A percentile compares a stretch with the other conserved stretches of the same genome.
Conservation (phyloP, 2,113 vertebrate genomes). For the Cyphomyrus discorhynchus region DNA sequence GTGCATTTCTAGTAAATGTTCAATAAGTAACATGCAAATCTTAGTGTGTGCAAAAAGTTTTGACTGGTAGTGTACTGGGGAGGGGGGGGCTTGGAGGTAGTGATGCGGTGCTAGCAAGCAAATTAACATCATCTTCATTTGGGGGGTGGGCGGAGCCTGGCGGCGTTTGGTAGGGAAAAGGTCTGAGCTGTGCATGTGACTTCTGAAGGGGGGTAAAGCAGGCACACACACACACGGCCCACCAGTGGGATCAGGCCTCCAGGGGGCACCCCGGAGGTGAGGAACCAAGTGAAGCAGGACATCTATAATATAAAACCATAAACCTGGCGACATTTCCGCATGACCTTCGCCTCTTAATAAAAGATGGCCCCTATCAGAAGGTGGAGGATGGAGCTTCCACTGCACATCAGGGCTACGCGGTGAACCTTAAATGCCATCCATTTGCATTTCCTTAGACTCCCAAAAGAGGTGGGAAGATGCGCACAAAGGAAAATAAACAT, state of each 20-base stretch:
- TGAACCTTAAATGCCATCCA: slow-evolving; percentile 1
- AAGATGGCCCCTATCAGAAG: background rate
- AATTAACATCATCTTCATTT: slow-evolving; percentile 55
- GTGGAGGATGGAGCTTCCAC: background rate
- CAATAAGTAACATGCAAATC: too few relatives aligned
- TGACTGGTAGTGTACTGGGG: background rate
- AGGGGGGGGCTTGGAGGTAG: background rate
- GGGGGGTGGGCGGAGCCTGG: slow-evolving; percentile 39
- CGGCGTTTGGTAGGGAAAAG: slow-evolving; percentile 33
- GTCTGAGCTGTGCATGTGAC: slow-evolving; percentile 47
- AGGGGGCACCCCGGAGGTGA: background rate
- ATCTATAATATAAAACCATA: background rate
- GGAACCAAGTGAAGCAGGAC: background rate
- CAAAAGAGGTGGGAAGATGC: background rate
- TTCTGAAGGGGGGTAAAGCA: slow-evolving; percentile 34
- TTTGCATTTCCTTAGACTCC: background rate
- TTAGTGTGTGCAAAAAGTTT: too few relatives aligned
- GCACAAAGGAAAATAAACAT: background rate
- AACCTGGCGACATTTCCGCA: slow-evolving; percentile 10
- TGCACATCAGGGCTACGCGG: background rate
- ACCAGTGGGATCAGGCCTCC: background rate
- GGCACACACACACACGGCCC: background rate
- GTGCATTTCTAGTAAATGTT: too few relatives aligned
- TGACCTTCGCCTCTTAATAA: slow-evolving; percentile 23
- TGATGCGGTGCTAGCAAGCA: background rate